Conservation (phyloP, 2,113 vertebrate species). For the Loxodonta africana region DNA sequence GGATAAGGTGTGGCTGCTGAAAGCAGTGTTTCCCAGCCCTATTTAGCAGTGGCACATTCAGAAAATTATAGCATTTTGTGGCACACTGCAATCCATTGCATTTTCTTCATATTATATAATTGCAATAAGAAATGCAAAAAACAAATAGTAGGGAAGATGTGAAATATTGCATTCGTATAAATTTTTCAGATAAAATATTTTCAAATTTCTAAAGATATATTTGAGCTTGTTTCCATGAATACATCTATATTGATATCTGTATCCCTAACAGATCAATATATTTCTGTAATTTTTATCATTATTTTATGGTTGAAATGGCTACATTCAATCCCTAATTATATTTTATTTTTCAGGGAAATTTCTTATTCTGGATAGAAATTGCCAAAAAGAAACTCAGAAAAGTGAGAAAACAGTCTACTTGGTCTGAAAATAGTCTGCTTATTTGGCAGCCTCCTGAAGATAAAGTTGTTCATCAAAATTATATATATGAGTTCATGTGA, state of each 20-base stretch:
- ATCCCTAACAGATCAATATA: not conserved
- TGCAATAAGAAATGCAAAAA: not conserved
- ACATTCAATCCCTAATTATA: not conserved
- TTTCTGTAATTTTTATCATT: not conserved
- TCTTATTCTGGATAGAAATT: not conserved
- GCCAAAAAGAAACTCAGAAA: not conserved
- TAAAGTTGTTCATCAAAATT: not conserved
- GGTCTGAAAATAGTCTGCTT: not conserved
- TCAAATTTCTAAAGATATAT: not conserved
- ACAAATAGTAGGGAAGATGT: not conserved
- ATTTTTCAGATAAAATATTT: not conserved
- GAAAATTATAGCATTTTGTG: not conserved
- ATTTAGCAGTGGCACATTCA: not conserved
- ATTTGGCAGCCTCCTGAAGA: not conserved
- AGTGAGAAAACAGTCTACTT: not conserved
- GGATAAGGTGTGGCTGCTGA: not conserved
- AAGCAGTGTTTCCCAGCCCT: not conserved
- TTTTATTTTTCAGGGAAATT: not conserved
- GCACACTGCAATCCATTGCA: not conserved
- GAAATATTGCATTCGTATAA: not conserved
- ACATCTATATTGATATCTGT: not conserved
- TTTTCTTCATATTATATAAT: not conserved
- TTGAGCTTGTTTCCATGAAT: not conserved
- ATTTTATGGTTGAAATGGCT: not conserved
- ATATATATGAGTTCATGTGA: conserved; percentile 15